Base-by-base conservation (phyloP, 2,888 invertebrate species). In the Cheilosia grossa region DNA sequence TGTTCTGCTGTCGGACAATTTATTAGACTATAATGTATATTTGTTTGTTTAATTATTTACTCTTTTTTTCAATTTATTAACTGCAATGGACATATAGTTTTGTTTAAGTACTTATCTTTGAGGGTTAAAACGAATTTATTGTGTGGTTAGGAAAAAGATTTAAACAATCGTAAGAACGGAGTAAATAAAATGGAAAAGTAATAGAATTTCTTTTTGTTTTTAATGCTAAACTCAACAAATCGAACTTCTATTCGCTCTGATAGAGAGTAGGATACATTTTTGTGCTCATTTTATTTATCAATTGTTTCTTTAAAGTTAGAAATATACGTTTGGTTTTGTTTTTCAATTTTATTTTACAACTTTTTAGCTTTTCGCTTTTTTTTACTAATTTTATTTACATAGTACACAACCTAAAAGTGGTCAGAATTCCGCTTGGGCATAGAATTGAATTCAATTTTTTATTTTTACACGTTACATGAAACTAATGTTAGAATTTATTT, bases 351-450 rank as follows among this genome's bases (percentile, higher is more conserved):
- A 64, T 24, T 72, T 80, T 70, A 74, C 70, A 81, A 56, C 47
- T 47, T 27, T 27, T 33, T 13, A 21, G 42, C 69, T 58, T 10
- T 66, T 67, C 17, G 7, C 40, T 67, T 56, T 74, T 56, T 67
- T 63, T 72, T 63, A 56, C 77, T 77, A 82, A 56, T 67, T 66
- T 61, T 83, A 81, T 85, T 72, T 77, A 85, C 75, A 85, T 53
- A 75, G 75, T 85, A 85, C 85, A 85, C 85, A 85, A 85, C 85
- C 85, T 85, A 85, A 85, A 85, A 85, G 85, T 85, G 85, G 85
- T 85, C 82, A 79, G 72, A 73, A 82, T 82, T 82, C 75, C 70
- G 64, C 58, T 85, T 74, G 69, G 80, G 83, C 75, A 59, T 80
- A 74, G 54, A 64, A 59, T 74, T 79, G 72, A 63, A 69, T 74